These are phyloP conservation scores for Drosophila paulistorum DNA, from an alignment of 1,140 invertebrate species.

Conservation along the genomic window DNA sequence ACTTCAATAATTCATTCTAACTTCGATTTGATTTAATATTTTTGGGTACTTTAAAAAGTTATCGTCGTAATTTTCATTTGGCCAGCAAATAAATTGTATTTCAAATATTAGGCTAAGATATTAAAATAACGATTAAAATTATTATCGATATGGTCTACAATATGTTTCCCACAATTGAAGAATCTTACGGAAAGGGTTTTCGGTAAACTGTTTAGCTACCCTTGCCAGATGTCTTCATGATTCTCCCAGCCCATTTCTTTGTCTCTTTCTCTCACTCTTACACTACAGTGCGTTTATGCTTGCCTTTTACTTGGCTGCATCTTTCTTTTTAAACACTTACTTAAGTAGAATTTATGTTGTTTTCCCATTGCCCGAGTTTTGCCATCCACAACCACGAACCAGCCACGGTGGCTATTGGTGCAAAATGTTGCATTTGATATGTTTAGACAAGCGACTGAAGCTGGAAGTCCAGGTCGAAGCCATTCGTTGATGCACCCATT, in stretches of 20 bases:
- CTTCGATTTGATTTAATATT: no score
- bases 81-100: no score
- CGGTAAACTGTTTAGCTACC: neutral
- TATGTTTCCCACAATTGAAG: neutral
- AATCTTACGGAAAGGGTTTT: neutral
- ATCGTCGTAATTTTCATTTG: no score
- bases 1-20: no score
- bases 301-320: conserved; percentile 55
- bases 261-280: neutral
- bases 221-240: neutral
- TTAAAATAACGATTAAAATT: no score
- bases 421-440: conserved; percentile 79
- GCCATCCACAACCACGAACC: conserved; percentile 7
- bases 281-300: neutral
- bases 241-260: neutral
- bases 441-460: conserved; percentile 70
- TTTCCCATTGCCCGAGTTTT: conserved; percentile 47
- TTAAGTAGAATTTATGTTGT: conserved; percentile 81
- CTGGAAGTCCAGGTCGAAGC: conserved; percentile 39
- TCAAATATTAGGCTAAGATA: no score
- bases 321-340: conserved; percentile 81
- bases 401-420: conserved; percentile 55
- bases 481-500: conserved; percentile 69
- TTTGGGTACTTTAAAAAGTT: no score
- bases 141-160: neutral